A percentile compares a stretch with the other conserved stretches of the same genome.
Evolutionary conservation across 1,140 invertebrate genomes (phyloP).

Genomic region (Trichonephila clavipes): DNA sequence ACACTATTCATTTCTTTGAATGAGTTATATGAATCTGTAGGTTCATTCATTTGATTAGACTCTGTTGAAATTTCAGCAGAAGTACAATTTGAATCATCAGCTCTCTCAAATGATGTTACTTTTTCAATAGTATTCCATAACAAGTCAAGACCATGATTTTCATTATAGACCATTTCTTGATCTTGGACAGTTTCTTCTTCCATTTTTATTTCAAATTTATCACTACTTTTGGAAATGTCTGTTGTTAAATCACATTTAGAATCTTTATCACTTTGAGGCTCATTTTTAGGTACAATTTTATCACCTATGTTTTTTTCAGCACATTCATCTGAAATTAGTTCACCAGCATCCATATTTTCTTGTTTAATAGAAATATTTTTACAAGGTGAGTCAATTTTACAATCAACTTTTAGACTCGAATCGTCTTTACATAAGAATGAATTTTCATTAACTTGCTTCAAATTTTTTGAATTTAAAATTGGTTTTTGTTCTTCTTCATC

Average conservation of each 20-base stretch:
- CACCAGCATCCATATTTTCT: neutral
- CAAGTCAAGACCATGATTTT: slow-evolving; percentile 53
- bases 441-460: neutral
- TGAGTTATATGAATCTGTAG: neutral
- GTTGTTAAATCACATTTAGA: neutral
- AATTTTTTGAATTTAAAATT: neutral
- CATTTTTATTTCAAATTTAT: neutral
- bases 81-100: neutral
- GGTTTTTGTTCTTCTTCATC: neutral
- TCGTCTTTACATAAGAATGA: neutral
- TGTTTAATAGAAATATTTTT: slow-evolving; percentile 32
- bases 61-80: neutral
- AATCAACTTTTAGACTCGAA: neutral
- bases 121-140: slow-evolving; percentile 66
- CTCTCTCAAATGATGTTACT: slow-evolving; percentile 57
- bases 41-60: neutral
- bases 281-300: neutral
- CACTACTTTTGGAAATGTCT: neutral
- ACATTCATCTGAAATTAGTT: neutral
- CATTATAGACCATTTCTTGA: slow-evolving; percentile 35
- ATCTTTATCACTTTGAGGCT: neutral
- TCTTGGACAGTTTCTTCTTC: neutral
- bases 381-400: neutral
- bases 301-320: neutral
- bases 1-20: neutral